Percentiles rank a stretch among this genome's conserved stretches.
These are phyloP conservation scores for Parochlus steinenii DNA, from an alignment of 2,888 invertebrate genomes.

Conservation along the genomic window DNA sequence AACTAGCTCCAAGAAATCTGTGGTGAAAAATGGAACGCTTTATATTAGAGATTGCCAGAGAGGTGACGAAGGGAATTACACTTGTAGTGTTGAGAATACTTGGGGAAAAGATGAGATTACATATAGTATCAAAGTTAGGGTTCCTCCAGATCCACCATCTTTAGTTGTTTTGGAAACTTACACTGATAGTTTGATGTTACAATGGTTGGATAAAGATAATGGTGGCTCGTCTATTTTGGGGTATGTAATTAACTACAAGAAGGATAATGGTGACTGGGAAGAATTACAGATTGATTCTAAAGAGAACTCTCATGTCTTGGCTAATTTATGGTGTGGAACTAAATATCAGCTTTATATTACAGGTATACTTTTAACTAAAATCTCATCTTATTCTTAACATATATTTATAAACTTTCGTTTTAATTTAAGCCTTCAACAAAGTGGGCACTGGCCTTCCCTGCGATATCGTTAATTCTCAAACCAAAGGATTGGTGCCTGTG, in stretches of 20 bases:
- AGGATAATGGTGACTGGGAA: constrained; percentile 84
- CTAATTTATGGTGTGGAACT: constrained; percentile 76
- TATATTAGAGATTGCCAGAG: constrained; percentile 58
- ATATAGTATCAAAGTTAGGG: constrained; percentile 49
- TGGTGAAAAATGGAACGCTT: constrained; percentile 53
- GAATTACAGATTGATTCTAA: constrained; percentile 73
- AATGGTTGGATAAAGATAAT: constrained; percentile 66
- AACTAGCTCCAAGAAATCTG: constrained; percentile 46
- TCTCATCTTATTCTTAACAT: too few species aligned
- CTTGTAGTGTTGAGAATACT: constrained; percentile 69
- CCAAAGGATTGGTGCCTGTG: constrained; percentile 64
- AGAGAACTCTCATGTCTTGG: constrained; percentile 59
- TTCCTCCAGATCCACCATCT: constrained; percentile 74
- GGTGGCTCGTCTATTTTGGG: constrained; percentile 69
- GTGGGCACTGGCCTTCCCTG: constrained; percentile 80
- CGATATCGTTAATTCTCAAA: constrained; percentile 71
- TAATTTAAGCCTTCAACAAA: constrained; percentile 81
- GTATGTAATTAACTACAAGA: constrained; percentile 78
- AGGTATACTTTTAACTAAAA: too few species aligned
- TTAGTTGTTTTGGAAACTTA: constrained; percentile 67
- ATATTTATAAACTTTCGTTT: too few species aligned
- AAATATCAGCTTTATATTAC: constrained; percentile 77
- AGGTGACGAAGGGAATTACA: constrained; percentile 78
- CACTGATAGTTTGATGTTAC: constrained; percentile 63
- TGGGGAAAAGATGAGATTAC: constrained; percentile 71